These are phyloP conservation scores for Clarias platycephalus DNA, from an alignment of 2,797 vertebrate genomes.

Conservation along the genomic window DNA sequence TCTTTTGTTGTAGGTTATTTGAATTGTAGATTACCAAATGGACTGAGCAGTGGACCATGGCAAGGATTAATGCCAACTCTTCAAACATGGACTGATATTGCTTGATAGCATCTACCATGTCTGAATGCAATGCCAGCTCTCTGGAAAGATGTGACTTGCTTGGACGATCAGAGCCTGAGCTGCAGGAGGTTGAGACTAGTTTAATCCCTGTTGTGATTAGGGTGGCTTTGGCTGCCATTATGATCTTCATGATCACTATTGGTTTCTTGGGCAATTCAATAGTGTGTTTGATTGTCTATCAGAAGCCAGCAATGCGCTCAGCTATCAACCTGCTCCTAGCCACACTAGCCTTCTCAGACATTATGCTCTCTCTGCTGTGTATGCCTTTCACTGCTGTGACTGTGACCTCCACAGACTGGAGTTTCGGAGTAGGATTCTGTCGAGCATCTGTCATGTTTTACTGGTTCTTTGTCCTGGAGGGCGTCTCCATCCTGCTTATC, in stretches of 20 bases:
- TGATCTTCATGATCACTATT: constrained; percentile 83
- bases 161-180: constrained; percentile 60
- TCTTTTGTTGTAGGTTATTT: constrained; percentile 51
- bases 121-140: constrained; percentile 76
- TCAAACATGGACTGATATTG: constrained; percentile 51
- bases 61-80: constrained; percentile 36
- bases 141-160: constrained; percentile 64
- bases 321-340: constrained; percentile 87
- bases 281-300: constrained; percentile 86
- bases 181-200: constrained; percentile 53
- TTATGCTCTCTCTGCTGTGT: constrained; percentile 86
- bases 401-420: constrained; percentile 77
- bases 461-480: constrained; percentile 89
- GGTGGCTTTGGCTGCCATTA: constrained; percentile 76
- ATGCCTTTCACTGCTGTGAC: constrained; percentile 87
- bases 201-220: constrained; percentile 77
- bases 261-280: constrained; percentile 84
- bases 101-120: constrained; percentile 56
- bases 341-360: constrained; percentile 86
- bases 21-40: constrained; percentile 34
- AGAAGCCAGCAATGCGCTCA: constrained; percentile 86
- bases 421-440: constrained; percentile 81
- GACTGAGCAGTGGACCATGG: constrained; percentile 18
- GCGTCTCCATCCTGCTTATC: constrained; percentile 85
- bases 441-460: constrained; percentile 83